Evolutionary conservation across 2,888 invertebrate species (phyloP).

Genomic region (Pyrocoelia pectoralis): DNA sequence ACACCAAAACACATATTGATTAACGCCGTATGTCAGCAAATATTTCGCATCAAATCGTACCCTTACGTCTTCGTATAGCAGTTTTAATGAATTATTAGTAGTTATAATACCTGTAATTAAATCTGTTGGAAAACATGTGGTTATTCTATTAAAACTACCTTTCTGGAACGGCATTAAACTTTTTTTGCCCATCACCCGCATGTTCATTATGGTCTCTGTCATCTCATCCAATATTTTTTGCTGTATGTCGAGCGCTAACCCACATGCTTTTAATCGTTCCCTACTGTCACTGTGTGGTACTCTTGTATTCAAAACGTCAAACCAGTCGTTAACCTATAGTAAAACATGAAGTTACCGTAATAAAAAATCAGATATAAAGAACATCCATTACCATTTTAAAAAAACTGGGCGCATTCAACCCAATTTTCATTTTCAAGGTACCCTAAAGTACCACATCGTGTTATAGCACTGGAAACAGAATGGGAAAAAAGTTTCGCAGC

Average conservation of each 20-base stretch:
- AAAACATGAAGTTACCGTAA: too few species aligned
- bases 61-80: constrained; percentile 32
- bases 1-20: constrained; percentile 43
- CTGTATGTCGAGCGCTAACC: constrained; percentile 35
- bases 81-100: constrained; percentile 31
- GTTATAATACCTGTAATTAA: constrained; percentile 36
- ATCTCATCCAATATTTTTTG: constrained; percentile 38
- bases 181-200: constrained; percentile 33
- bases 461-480: constrained; percentile 37
- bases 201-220: constrained; percentile 27
- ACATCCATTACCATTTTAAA: constrained; percentile 40
- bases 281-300: constrained; percentile 24
- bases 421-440: constrained; percentile 29
- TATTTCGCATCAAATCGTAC: constrained; percentile 33
- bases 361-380: too few species aligned
- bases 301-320: constrained; percentile 39
- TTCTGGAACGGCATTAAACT: constrained; percentile 42
- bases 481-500: constrained; percentile 43
- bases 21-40: constrained; percentile 40
- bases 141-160: constrained; percentile 18
- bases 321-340: constrained; percentile 39
- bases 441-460: constrained; percentile 34
- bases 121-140: background rate
- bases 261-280: constrained; percentile 37
- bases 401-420: constrained; percentile 37